Evolutionary conservation across 2,888 invertebrate species (phyloP).

Genomic region (Sphaerophoria taeniata): DNA sequence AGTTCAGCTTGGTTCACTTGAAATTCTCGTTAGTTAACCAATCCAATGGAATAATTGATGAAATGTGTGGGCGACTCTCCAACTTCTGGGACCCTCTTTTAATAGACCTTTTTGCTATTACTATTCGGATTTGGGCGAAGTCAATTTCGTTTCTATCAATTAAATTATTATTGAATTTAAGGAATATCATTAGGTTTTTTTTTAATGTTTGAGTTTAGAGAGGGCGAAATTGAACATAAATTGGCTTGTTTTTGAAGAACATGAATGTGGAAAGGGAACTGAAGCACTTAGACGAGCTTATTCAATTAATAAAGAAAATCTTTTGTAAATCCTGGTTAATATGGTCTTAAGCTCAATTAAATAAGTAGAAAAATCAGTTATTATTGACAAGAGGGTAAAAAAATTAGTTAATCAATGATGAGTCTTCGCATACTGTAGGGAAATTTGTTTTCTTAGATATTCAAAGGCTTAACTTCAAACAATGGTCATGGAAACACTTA

Average conservation of each 20-base stretch:
- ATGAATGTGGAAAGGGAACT: neutral
- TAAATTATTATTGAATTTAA: conserved; percentile 55
- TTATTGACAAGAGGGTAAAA: conserved; percentile 8
- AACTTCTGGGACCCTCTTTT: conserved; percentile 15
- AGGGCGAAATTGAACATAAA: conserved; percentile 17
- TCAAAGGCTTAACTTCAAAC: no score
- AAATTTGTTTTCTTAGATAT: no score
- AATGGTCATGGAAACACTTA: no score
- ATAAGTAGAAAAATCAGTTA: conserved; percentile 59
- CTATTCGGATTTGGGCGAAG: conserved; percentile 39
- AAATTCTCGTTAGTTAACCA: conserved; percentile 61
- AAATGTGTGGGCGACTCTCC: conserved; percentile 36
- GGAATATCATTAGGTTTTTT: conserved; percentile 22
- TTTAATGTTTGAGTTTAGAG: neutral
- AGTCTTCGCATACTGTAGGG: no score
- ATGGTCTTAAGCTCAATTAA: conserved; percentile 49
- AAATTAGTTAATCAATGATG: neutral
- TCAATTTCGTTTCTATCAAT: conserved; percentile 57
- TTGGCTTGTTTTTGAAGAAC: conserved; percentile 23
- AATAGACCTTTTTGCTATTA: conserved; percentile 19
- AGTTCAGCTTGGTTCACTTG: conserved; percentile 48
- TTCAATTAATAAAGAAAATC: conserved; percentile 52
- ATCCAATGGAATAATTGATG: conserved; percentile 65
- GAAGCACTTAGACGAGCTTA: conserved; percentile 35
- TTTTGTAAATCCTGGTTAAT: conserved; percentile 35